Conservation (phyloP, 2,797 vertebrate species). For the Florisuga fusca region DNA sequence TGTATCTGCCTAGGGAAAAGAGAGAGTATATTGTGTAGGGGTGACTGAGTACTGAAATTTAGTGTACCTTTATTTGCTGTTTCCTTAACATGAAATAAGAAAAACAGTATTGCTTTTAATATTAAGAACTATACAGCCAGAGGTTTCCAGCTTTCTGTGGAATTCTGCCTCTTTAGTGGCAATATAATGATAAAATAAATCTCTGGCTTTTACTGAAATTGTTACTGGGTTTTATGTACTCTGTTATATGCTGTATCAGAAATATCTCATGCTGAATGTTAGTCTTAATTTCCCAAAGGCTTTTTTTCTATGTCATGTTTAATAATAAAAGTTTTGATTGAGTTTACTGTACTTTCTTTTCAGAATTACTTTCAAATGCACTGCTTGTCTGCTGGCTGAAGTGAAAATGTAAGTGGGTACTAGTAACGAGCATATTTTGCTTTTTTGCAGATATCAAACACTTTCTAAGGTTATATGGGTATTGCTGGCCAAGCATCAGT, state of each 20-base stretch:
- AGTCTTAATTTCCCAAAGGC: neutral
- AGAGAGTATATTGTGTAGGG: neutral
- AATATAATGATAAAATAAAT: neutral
- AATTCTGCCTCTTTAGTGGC: neutral
- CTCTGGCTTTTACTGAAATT: neutral
- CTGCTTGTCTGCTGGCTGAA: neutral
- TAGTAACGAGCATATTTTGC: constrained; percentile 4
- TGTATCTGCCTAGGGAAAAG: neutral
- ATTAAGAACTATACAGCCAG: neutral
- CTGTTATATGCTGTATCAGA: neutral
- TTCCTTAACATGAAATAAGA: neutral
- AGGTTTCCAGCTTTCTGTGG: neutral
- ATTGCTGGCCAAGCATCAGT: constrained; percentile 30
- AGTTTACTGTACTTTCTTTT: constrained; percentile 14
- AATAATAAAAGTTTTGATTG: constrained; percentile 28
- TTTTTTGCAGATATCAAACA: constrained; percentile 35
- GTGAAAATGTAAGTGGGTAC: constrained; percentile 28
- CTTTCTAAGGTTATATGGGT: constrained; percentile 40
- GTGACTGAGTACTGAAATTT: neutral
- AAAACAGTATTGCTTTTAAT: neutral
- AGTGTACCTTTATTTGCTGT: neutral
- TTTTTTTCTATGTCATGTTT: neutral
- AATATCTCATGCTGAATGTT: neutral
- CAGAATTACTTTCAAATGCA: constrained; percentile 23
- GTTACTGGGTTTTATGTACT: neutral